phyloP scores from a whole-genome alignment of 1,140 invertebrate genomes.

The Euglossa dilemma region DNA sequence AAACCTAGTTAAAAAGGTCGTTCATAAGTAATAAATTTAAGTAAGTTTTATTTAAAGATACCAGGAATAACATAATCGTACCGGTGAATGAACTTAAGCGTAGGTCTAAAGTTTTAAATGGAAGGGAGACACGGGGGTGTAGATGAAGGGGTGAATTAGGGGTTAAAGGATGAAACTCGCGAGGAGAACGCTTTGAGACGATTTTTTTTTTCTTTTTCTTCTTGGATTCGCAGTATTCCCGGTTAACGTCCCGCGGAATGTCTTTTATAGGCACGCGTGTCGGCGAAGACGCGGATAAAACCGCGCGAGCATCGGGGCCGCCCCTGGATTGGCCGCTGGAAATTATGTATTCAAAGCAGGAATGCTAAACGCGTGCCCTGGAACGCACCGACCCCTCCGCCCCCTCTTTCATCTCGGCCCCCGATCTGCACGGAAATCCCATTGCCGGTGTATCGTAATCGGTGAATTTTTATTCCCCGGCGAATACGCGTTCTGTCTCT shows the following conservation, averaged over 20 bases:
- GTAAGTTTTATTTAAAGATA: too few species aligned
- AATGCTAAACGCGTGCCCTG: conserved; percentile 41
- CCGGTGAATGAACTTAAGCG: too few species aligned
- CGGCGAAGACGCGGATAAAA: background rate
- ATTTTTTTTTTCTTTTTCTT: background rate
- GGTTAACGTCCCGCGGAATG: background rate
- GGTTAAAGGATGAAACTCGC: background rate
- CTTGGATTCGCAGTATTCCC: background rate
- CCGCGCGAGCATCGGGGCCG: background rate
- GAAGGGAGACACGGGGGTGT: too few species aligned
- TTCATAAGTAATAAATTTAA: too few species aligned
- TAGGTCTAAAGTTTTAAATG: too few species aligned
- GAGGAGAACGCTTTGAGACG: background rate
- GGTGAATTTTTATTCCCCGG: background rate
- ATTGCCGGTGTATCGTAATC: conserved; percentile 27
- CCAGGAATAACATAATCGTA: too few species aligned
- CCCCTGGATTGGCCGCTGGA: background rate
- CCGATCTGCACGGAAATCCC: conserved; percentile 9
- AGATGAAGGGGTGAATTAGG: background rate
- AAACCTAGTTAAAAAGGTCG: too few species aligned
- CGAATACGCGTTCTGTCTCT: background rate
- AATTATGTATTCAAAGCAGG: conserved; percentile 43
- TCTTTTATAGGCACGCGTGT: conserved; percentile 2
- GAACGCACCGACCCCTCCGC: conserved; percentile 1
- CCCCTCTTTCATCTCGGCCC: background rate